Evolutionary conservation across 1,140 invertebrate genomes (phyloP), one percentile per base, ranked within the genome.

Genomic region (Fopius arisanus): DNA sequence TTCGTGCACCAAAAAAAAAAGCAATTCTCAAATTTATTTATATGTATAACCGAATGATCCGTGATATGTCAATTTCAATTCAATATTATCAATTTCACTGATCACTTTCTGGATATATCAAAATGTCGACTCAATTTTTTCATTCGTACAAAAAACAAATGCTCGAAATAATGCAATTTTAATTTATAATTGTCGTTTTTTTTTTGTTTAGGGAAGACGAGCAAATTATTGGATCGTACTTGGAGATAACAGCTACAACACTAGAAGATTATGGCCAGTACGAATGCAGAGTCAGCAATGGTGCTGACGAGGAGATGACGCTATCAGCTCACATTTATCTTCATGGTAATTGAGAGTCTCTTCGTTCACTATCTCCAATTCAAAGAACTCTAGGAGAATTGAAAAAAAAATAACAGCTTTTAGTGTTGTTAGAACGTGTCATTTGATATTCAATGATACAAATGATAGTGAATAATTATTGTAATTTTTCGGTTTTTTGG

Each of bases 211-310:
- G 93, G 70, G 92, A 93, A 76, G 90, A 91, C 74, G 88, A 90
- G 28, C 91, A 93, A 79, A 92, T 92, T 63, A 89, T 93, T 72
- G 93, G 93, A 1, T 90, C 92, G 23, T 93, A 93, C 80, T 84
- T 94, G 78, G 88, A 87, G 63, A 91, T 94, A 68, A 87, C 89
- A 31, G 86, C 89, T 37, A 89, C 93, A 41, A 84, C 86, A 54
- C 81, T 85, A 26, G 90, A 91, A 75, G 92, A 94, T 87, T 93
- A 92, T 81, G 92, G 92, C 19, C 88, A 90, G 66, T 94, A 94
- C 82, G 88, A 90, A 73, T 94, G 93, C 82, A 80, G 83, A 72
- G 83, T 89, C 75, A 89, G 88, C 82, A 90, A 90, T 70, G 85
- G 88, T 37, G 85, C 86, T 19, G 88, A 89, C 75, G 87, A 90